Conservation (phyloP, 2,113 vertebrate species). For the Etia nguti region DNA sequence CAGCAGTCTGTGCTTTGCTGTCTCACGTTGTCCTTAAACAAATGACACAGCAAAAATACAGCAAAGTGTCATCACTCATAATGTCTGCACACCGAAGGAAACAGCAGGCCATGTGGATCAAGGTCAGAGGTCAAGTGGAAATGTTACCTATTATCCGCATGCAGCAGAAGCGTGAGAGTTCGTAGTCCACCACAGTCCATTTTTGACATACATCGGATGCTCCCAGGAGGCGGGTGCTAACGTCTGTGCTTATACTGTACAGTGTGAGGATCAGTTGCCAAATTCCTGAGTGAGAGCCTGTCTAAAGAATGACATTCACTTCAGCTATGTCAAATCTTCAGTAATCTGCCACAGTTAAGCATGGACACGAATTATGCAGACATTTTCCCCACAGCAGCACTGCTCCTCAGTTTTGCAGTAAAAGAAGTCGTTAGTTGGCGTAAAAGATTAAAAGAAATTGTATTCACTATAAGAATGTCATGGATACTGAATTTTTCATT, state of each 20-base stretch:
- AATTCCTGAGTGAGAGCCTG: neutral
- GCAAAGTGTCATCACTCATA: neutral
- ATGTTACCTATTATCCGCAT: neutral
- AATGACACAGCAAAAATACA: neutral
- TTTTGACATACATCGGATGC: neutral
- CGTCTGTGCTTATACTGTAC: constrained; percentile 20
- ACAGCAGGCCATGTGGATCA: neutral
- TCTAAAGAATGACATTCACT: constrained; percentile 16
- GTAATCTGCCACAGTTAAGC: neutral
- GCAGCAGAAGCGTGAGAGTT: neutral
- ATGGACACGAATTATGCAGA: neutral
- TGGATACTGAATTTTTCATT: neutral
- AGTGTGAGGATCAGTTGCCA: constrained; percentile 36
- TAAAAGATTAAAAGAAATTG: neutral
- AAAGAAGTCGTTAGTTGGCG: neutral
- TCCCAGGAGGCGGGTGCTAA: neutral
- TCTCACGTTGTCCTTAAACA: constrained; percentile 9
- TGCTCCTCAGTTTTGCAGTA: neutral
- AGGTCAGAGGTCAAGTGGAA: neutral
- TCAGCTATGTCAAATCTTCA: constrained; percentile 21
- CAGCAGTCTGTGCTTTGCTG: constrained; percentile 6
- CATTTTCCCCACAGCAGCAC: neutral
- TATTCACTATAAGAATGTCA: neutral
- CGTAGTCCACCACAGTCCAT: neutral
- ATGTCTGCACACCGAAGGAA: neutral